phyloP scores from a whole-genome alignment of 2,797 vertebrate genomes.

The Decapterus maruadsi region DNA sequence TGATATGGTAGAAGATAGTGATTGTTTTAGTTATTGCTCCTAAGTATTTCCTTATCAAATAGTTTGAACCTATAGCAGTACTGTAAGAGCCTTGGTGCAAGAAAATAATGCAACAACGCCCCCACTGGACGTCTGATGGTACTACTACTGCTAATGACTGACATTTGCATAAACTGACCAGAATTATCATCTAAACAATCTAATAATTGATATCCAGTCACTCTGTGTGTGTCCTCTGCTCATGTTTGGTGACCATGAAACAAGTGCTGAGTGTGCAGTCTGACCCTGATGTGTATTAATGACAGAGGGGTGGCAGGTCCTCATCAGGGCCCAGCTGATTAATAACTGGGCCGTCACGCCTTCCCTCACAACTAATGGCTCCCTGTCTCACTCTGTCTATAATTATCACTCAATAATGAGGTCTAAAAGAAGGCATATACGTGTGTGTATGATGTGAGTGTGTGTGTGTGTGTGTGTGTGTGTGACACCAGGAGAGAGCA shows the following conservation, averaged over 20 bases:
- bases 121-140: slow-evolving; percentile 54
- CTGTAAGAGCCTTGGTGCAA: slow-evolving; percentile 14
- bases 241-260: slow-evolving; percentile 29
- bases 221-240: neutral
- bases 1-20: slow-evolving; percentile 13
- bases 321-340: slow-evolving; percentile 82
- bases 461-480: slow-evolving; percentile 27
- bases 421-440: slow-evolving; percentile 64
- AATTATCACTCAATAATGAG: slow-evolving; percentile 84
- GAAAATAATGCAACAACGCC: slow-evolving; percentile 64
- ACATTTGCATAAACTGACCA: slow-evolving; percentile 6
- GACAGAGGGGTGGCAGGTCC: slow-evolving; percentile 64
- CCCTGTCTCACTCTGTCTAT: slow-evolving; percentile 77
- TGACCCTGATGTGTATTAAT: slow-evolving; percentile 77
- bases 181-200: slow-evolving; percentile 38
- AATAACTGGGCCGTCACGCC: slow-evolving; percentile 78
- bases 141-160: slow-evolving; percentile 42
- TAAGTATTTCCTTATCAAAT: slow-evolving; percentile 8
- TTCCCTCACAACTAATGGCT: slow-evolving; percentile 77
- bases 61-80: slow-evolving; percentile 15
- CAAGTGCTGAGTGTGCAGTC: slow-evolving; percentile 62
- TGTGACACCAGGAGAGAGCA: neutral
- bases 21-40: slow-evolving; percentile 25
- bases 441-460: slow-evolving; percentile 6
- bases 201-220: slow-evolving; percentile 39